Conservation (phyloP, 37 sponge, comb jelly and placozoan species). For the Aplysina aerophoba region DNA sequence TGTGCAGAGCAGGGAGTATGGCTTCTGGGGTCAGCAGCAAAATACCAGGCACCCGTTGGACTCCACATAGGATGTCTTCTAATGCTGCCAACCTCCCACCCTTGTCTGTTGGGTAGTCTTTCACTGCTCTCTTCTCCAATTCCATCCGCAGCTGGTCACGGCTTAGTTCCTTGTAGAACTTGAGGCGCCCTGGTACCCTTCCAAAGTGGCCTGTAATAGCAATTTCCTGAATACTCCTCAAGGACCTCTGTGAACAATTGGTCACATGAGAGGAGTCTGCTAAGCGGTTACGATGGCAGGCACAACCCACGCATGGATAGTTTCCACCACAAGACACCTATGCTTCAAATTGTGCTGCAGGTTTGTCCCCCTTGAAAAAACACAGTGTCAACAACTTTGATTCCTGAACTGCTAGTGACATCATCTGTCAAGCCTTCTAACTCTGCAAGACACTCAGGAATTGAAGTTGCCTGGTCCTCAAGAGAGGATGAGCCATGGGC, state of each 20-base stretch:
- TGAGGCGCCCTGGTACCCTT: neutral
- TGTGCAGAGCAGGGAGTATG: neutral
- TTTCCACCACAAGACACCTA: conserved; percentile 34
- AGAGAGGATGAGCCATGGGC: conserved; percentile 13
- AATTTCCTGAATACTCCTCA: conserved; percentile 28
- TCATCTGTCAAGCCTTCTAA: neutral
- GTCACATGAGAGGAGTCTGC: conserved; percentile 24
- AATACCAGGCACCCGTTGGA: conserved; percentile 3
- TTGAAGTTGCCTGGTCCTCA: conserved; percentile 3
- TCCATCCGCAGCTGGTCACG: neutral
- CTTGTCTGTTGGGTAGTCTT: neutral
- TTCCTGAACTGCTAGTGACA: neutral
- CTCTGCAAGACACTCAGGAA: neutral
- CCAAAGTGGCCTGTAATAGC: conserved; percentile 16
- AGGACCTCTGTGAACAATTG: conserved; percentile 7
- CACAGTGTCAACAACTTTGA: conserved; percentile 14
- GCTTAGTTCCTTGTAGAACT: neutral
- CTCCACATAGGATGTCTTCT: conserved; percentile 7
- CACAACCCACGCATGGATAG: conserved; percentile 39
- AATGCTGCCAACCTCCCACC: neutral
- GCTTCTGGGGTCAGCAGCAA: neutral
- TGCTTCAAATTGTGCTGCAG: conserved; percentile 38
- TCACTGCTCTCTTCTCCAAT: conserved; percentile 10
- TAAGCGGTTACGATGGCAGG: neutral
- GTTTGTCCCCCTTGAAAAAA: conserved; percentile 37